Evolutionary conservation across 2,888 invertebrate species (phyloP), one percentile per base, ranked within the genome.

Genomic region (Eledone cirrhosa): DNA sequence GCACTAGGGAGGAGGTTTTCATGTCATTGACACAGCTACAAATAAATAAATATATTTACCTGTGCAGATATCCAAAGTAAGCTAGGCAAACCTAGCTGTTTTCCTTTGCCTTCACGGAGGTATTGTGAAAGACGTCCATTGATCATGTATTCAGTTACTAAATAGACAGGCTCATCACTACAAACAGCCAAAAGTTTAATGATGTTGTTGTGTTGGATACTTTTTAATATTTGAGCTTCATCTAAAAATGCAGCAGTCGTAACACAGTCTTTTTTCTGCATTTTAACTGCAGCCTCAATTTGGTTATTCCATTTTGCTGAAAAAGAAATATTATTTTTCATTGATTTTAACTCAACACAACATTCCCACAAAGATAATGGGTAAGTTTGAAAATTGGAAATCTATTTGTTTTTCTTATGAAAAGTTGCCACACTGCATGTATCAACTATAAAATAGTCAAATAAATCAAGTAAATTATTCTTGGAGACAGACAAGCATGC

Each of bases 281-380:
- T 98, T 92, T 99, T 99, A n/a, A 99, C 97, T 47, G 99, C 99
- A 79, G 99, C 99, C 92, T 99, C 98, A 83, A 95, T 96, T 88
- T 94, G 95, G 89, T 96, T 96, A 87, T 96, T 89, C 97, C 98
- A 99, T 90, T 97, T 97, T 27, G 93, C 93, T 92, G 84, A 77
- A 84, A 82, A 31, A 69, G 59, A 63, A 75, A 74, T 41, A 41
- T 41, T 41, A 41, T n/a, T n/a, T n/a, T n/a, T n/a, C n/a, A n/a
- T n/a, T n/a, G n/a, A n/a, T n/a, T n/a, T n/a, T n/a, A n/a, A n/a
- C n/a, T n/a, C n/a, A n/a, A n/a, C n/a, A n/a, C n/a, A n/a, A n/a
- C n/a, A n/a, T n/a, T n/a, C n/a, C n/a, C n/a, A n/a, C n/a, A n/a
- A n/a, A n/a, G n/a, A n/a, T n/a, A n/a, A n/a, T n/a, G n/a, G n/a